phyloP scores from a whole-genome alignment of 2,797 vertebrate species.

The Pseudochaenichthys georgianus region DNA sequence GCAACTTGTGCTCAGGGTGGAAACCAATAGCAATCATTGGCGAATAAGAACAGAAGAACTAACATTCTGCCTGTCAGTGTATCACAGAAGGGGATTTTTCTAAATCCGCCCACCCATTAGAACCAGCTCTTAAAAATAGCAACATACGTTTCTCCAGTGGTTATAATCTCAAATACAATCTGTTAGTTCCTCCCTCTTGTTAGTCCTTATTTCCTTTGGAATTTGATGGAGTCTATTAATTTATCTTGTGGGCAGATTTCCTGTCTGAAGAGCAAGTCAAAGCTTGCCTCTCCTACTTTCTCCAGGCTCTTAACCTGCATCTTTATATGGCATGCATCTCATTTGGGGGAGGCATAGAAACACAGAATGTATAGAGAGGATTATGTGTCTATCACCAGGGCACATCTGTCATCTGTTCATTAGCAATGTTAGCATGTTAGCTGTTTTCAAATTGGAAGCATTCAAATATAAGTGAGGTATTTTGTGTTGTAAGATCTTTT shows the following conservation, averaged over 20 bases:
- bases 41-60: neutral
- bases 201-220: slow-evolving; percentile 11
- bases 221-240: slow-evolving; percentile 30
- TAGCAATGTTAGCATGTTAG: neutral
- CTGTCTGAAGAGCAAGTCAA: slow-evolving; percentile 36
- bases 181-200: neutral
- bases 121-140: neutral
- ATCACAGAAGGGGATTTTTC: neutral
- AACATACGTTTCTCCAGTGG: neutral
- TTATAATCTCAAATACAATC: neutral
- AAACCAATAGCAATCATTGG: too few relatives aligned
- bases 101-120: neutral
- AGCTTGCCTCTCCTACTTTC: slow-evolving; percentile 9
- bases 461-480: neutral
- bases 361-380: neutral
- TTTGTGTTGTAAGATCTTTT: neutral
- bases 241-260: slow-evolving; percentile 27
- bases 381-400: neutral
- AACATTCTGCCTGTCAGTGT: neutral
- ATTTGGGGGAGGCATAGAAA: neutral
- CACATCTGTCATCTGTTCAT: neutral
- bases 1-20: too few relatives aligned
- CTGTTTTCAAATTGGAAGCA: neutral
- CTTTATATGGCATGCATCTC: neutral
- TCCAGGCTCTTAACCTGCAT: neutral